Evolutionary conservation across 2,888 invertebrate genomes (phyloP), one percentile per base, ranked within the genome.

Genomic region (Drosophila flavopinicola): DNA sequence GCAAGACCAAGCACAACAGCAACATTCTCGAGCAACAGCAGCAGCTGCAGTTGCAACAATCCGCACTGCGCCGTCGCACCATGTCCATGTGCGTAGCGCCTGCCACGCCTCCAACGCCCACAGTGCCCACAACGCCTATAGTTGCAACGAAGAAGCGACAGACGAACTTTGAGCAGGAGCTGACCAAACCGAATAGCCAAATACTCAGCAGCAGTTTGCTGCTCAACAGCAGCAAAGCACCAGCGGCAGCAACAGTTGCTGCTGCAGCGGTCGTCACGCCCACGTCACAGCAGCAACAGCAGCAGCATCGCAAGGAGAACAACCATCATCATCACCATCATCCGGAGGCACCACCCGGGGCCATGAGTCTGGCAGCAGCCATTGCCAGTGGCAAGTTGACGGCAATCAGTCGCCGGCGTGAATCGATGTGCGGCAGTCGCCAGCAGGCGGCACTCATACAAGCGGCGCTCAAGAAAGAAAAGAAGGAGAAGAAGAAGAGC

Each of bases 161-260:
- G 91, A 84, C 92, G 87, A 65, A 93, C 91, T 88, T 93, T 91
- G 59, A 88, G 90, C 75, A 93, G 57, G 89, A 89, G 37, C 59
- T 85, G 1, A 85, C 64, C 6, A 85, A 85, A 35, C 83, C 83
- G 1, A 82, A 82, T 9, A 78, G 64, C n/a, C 82, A 85, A 65
- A 85, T 85, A 15, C 65, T 85, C 7, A 82, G 82, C 69, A 82
- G 82, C 57, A 82, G 82, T 20, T 53, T 88, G 47, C 57, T 88
- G 25, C 72, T 82, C n/a, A 72, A 72, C 7, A 71, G 64, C 45
- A 78, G 66, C 47, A 82, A 82, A 6, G 53, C 51, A 0, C 47
- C 33, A 64, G 56, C 52, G 38, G 41, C 29, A 44, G 20, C 51
- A 20, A 32, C 54, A 6, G 15, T 29, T 9, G 11, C 25, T 15